Evolutionary conservation across 2,113 vertebrate genomes (phyloP).

Genomic region (Macquaria ambigua): DNA sequence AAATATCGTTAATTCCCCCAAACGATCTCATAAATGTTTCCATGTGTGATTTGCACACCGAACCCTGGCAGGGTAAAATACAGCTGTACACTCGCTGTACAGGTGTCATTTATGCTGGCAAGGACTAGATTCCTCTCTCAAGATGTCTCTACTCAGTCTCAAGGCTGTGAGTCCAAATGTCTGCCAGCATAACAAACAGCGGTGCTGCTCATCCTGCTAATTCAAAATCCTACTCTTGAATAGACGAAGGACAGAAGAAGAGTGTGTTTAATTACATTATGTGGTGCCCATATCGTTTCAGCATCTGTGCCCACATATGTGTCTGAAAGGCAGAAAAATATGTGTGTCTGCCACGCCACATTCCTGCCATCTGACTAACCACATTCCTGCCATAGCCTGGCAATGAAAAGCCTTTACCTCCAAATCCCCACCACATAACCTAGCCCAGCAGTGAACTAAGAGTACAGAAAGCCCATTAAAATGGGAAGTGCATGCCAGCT

Average conservation of each 20-base stretch:
- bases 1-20: background rate
- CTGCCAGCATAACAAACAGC: conserved; percentile 32
- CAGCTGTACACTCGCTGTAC: background rate
- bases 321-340: conserved; percentile 47
- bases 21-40: conserved; percentile 12
- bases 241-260: conserved; percentile 14
- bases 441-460: conserved; percentile 64
- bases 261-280: conserved; percentile 37
- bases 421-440: conserved; percentile 71
- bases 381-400: conserved; percentile 75
- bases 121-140: conserved; percentile 27
- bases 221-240: conserved; percentile 18
- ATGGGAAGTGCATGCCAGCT: conserved; percentile 78
- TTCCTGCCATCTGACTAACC: conserved; percentile 74
- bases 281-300: conserved; percentile 29
- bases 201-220: conserved; percentile 31
- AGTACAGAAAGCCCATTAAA: conserved; percentile 79
- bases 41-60: background rate
- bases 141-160: conserved; percentile 38
- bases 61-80: background rate
- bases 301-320: conserved; percentile 63
- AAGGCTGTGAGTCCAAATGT: conserved; percentile 39
- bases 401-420: conserved; percentile 76
- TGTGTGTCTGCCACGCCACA: conserved; percentile 54
- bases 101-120: conserved; percentile 36